A percentile compares a stretch with the other conserved stretches of the same genome.
Evolutionary conservation across 2,797 vertebrate species (phyloP).

Genomic region (Danio kyathit): DNA sequence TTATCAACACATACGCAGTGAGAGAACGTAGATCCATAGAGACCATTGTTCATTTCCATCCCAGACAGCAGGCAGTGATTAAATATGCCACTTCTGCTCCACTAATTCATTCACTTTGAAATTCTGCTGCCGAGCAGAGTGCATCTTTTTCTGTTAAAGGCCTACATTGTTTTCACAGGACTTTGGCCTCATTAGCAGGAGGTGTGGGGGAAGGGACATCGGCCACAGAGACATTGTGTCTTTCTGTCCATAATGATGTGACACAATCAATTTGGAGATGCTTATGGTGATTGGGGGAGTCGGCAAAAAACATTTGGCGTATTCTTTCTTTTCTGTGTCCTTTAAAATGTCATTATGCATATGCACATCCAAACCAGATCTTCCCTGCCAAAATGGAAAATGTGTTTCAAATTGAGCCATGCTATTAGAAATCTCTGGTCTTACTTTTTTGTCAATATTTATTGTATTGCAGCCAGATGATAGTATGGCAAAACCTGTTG

Average conservation of each 20-base stretch:
- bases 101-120: slow-evolving; percentile 90
- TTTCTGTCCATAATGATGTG: slow-evolving; percentile 77
- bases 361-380: neutral
- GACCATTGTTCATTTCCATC: slow-evolving; percentile 87
- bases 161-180: slow-evolving; percentile 86
- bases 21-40: slow-evolving; percentile 81
- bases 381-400: neutral
- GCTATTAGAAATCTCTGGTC: neutral
- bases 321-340: neutral
- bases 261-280: slow-evolving; percentile 62
- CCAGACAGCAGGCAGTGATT: slow-evolving; percentile 89
- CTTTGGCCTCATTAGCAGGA: slow-evolving; percentile 84
- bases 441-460: neutral
- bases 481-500: slow-evolving; percentile 29
- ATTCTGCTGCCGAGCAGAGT: slow-evolving; percentile 86
- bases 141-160: slow-evolving; percentile 84
- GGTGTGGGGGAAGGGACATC: slow-evolving; percentile 73
- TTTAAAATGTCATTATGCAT: slow-evolving; percentile 1
- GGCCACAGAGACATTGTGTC: slow-evolving; percentile 76
- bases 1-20: slow-evolving; percentile 63
- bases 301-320: neutral
- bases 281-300: slow-evolving; percentile 12
- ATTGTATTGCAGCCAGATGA: neutral
- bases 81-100: slow-evolving; percentile 92
- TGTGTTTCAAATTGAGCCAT: neutral